Conservation (phyloP, 2,888 invertebrate species). For the Dolichopus griseipennis region DNA sequence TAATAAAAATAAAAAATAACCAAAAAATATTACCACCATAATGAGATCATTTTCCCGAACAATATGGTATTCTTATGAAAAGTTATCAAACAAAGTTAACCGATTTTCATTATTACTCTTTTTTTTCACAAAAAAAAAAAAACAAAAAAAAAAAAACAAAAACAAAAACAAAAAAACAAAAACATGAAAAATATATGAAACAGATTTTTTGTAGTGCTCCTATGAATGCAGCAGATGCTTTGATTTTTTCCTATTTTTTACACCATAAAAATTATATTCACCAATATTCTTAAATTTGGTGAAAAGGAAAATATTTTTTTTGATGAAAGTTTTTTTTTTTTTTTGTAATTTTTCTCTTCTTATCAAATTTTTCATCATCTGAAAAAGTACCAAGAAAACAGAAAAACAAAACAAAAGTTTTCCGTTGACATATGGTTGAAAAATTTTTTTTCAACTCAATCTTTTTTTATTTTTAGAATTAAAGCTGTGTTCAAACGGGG, state of each 20-base stretch:
- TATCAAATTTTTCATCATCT: too few relatives aligned
- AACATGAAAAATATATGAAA: not conserved
- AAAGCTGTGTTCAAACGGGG: too few relatives aligned
- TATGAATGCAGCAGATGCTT: not conserved
- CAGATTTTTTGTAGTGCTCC: not conserved
- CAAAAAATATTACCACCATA: not conserved
- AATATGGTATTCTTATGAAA: not conserved
- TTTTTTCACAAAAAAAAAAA: not conserved
- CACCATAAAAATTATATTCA: not conserved
- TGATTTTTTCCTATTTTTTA: not conserved
- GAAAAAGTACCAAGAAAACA: too few relatives aligned
- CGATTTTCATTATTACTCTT: not conserved
- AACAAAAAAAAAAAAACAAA: not conserved
- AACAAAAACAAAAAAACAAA: not conserved
- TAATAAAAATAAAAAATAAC: not conserved
- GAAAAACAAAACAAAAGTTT: too few relatives aligned
- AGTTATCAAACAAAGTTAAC: constrained; percentile 1
- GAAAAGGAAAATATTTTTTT: too few relatives aligned
- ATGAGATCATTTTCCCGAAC: constrained; percentile 3
- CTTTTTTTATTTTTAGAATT: too few relatives aligned
- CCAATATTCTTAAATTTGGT: too few relatives aligned
- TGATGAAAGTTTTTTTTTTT: too few relatives aligned
- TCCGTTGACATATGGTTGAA: too few relatives aligned
- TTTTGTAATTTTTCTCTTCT: too few relatives aligned
- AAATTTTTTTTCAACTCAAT: too few relatives aligned